Conservation (phyloP, 2,113 vertebrate species). For the Lagopus muta region DNA sequence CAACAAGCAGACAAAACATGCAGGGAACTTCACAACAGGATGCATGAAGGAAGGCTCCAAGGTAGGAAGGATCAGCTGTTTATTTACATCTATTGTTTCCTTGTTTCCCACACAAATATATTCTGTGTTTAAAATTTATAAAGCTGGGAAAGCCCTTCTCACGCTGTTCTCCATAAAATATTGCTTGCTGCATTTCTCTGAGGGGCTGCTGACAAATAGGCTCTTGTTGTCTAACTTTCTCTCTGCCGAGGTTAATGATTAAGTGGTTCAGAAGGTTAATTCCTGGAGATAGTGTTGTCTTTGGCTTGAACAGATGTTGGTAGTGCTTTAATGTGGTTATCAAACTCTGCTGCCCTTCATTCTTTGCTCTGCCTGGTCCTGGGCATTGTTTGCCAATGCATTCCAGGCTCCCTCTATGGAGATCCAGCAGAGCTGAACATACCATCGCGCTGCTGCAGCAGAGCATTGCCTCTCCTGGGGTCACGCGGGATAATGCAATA, state of each 20-base stretch:
- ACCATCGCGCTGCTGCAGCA: constrained; percentile 71
- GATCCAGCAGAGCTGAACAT: constrained; percentile 84
- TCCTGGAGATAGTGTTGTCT: constrained; percentile 93
- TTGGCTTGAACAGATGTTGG: constrained; percentile 96
- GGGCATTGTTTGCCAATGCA: constrained; percentile 85
- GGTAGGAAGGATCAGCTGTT: constrained; percentile 74
- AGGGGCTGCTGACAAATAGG: constrained; percentile 91
- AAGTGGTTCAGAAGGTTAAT: constrained; percentile 92
- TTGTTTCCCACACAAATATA: constrained; percentile 86
- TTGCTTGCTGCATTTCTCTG: constrained; percentile 81
- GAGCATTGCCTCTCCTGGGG: constrained; percentile 77
- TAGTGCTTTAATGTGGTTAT: constrained; percentile 98
- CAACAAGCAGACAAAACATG: not conserved
- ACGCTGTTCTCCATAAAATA: constrained; percentile 94
- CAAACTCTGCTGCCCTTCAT: constrained; percentile 93
- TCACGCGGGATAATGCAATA: constrained; percentile 68
- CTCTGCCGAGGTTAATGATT: constrained; percentile 94
- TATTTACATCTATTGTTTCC: constrained; percentile 75
- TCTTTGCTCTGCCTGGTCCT: constrained; percentile 79
- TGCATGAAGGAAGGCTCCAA: constrained; percentile 25
- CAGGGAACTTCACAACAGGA: not conserved
- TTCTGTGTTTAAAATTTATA: constrained; percentile 78
- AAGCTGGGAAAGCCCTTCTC: constrained; percentile 86
- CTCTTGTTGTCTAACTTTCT: constrained; percentile 92
- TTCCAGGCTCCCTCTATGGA: constrained; percentile 90